phyloP scores from a whole-genome alignment of 2,888 invertebrate species.

The Bimastos eiseni region DNA sequence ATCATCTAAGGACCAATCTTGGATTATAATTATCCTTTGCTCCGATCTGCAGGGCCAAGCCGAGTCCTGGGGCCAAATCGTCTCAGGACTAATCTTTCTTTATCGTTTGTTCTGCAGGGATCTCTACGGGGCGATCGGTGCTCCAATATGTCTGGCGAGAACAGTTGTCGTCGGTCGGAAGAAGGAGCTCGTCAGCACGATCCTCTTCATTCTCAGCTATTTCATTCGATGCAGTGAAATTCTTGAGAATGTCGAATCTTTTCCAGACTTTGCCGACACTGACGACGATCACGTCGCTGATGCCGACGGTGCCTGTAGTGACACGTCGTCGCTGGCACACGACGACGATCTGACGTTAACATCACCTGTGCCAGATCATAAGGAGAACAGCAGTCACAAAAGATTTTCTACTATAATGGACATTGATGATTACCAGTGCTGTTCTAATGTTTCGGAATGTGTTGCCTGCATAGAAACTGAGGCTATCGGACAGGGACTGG shows the following conservation, averaged over 20 bases:
- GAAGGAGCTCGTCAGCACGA: conserved; percentile 72
- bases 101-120: conserved; percentile 64
- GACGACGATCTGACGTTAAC: neutral
- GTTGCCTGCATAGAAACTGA: neutral
- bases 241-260: conserved; percentile 53
- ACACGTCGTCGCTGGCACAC: neutral
- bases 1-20: too few species aligned
- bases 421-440: neutral
- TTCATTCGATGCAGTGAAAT: conserved; percentile 82
- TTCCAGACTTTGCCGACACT: neutral
- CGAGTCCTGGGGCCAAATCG: too few species aligned
- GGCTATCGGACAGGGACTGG: neutral
- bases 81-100: too few species aligned
- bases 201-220: conserved; percentile 80
- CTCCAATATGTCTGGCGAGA: conserved; percentile 75
- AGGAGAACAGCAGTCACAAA: neutral
- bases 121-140: conserved; percentile 81
- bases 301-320: neutral
- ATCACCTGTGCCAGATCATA: neutral
- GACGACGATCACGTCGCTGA: neutral
- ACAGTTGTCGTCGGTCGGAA: conserved; percentile 74
- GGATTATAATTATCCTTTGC: too few species aligned
- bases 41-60: too few species aligned
- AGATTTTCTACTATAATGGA: neutral
- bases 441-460: neutral